These are phyloP conservation scores for Ophonus ardosiacus DNA, from an alignment of 2,888 invertebrate species.

Conservation along the genomic window DNA sequence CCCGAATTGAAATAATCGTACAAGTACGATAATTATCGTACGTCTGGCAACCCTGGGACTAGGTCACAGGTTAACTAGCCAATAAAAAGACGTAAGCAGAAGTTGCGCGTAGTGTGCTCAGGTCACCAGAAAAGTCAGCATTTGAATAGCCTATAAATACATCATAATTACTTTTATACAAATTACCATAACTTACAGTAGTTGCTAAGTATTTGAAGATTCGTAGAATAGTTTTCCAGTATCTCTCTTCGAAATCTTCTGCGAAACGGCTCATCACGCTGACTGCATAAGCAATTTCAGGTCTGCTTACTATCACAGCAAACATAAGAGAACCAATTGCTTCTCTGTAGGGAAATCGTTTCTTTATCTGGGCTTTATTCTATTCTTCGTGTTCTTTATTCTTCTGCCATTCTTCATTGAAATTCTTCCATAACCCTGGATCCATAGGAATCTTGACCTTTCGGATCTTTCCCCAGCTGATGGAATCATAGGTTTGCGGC, in stretches of 20 bases:
- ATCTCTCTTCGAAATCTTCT: slow-evolving; percentile 43
- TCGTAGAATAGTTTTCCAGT: slow-evolving; percentile 66
- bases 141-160: slow-evolving; percentile 64
- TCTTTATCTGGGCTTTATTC: neutral
- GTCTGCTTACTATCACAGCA: slow-evolving; percentile 63
- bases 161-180: slow-evolving; percentile 46
- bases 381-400: neutral
- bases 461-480: neutral
- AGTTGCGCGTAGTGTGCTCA: slow-evolving; percentile 63
- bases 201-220: slow-evolving; percentile 65
- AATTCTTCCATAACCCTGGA: neutral
- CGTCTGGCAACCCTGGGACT: slow-evolving; percentile 64
- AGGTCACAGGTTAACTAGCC: slow-evolving; percentile 63
- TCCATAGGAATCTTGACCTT: neutral
- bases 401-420: neutral
- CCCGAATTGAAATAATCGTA: too few relatives aligned
- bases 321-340: slow-evolving; percentile 65
- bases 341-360: slow-evolving; percentile 37
- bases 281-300: slow-evolving; percentile 66
- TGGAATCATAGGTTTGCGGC: neutral
- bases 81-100: slow-evolving; percentile 64
- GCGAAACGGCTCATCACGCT: slow-evolving; percentile 64
- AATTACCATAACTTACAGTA: slow-evolving; percentile 61
- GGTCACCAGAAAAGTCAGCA: slow-evolving; percentile 65
- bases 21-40: too few relatives aligned